Base-by-base conservation (phyloP, 2,888 invertebrate genomes). In the Dasysyrphus albostriatus region DNA sequence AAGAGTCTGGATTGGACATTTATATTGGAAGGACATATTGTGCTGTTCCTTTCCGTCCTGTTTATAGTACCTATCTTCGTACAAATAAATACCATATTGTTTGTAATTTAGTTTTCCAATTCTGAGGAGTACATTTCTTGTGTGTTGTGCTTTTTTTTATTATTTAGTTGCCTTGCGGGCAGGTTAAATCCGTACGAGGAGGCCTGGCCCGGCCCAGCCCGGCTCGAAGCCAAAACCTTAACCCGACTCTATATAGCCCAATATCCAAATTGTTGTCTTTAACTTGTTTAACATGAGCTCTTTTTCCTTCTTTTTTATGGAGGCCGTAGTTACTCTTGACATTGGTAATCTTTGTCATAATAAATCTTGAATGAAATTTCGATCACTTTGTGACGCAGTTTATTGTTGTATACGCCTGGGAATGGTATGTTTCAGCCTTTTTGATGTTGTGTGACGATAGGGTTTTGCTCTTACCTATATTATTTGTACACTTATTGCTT, bases 281-380 rank as follows among this genome's bases (percentile, higher is more conserved):
- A 83, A 83, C 78, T 78, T 87, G 83, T 83, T 83, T 51, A 69
- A 83, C 87, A 83, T 75, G 75, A 54, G 42, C 37, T 51, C 58
- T 75, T 47, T 42, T 42, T 76, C 51, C 70, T 80, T 59, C 34
- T 10, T 76, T 72, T 61, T 72, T 83, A 79, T 87, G 47, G 56
- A 58, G 54, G 34, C 65, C 58, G 49, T 56, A 61, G 61, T 72
- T 83, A 87, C 78, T 83, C 87, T 87, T 83, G 83, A 83, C 87
- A 87, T 87, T 87, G 82, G 82, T 83, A 87, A 87, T 87, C 78
- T 78, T 79, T 83, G 87, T 83, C 87, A 87, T 83, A 78, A 87
- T 87, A 87, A 87, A 87, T 87, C 83, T 87, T 16, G 75, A 83
- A 79, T 73, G 75, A 78, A 87, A 87, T 83, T 83, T 79, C 83